Evolutionary conservation across 1,140 invertebrate species (phyloP).

Genomic region (Drosophila pectinifera): DNA sequence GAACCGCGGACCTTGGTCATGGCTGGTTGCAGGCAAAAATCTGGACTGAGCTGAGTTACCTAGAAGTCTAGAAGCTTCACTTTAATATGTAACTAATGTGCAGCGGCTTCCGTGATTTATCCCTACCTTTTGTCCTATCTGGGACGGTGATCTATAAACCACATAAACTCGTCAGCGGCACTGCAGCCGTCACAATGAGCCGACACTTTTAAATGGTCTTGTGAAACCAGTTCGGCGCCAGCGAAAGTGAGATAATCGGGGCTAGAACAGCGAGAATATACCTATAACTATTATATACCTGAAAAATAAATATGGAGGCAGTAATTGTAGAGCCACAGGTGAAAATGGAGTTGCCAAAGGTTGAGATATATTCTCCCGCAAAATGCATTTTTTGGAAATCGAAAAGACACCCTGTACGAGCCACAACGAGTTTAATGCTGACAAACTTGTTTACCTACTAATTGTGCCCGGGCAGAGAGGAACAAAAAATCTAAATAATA

Average conservation of each 20-base stretch:
- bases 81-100: slow-evolving; percentile 15
- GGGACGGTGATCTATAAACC: slow-evolving; percentile 15
- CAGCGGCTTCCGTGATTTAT: neutral
- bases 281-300: neutral
- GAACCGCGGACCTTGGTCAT: slow-evolving; percentile 54
- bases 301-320: neutral
- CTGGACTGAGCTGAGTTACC: neutral
- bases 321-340: slow-evolving; percentile 15
- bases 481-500: slow-evolving; percentile 44
- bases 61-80: slow-evolving; percentile 4
- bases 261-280: slow-evolving; percentile 5
- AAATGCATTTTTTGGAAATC: slow-evolving; percentile 19
- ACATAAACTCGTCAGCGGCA: slow-evolving; percentile 11
- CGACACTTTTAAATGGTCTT: slow-evolving; percentile 29
- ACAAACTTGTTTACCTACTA: slow-evolving; percentile 68
- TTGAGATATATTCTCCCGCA: slow-evolving; percentile 27
- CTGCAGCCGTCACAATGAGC: slow-evolving; percentile 17
- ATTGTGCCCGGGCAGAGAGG: slow-evolving; percentile 30
- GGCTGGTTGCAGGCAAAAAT: slow-evolving; percentile 13
- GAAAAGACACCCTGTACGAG: slow-evolving; percentile 57
- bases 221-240: slow-evolving; percentile 50
- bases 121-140: neutral
- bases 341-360: slow-evolving; percentile 19
- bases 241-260: slow-evolving; percentile 35
- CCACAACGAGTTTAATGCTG: slow-evolving; percentile 55